Percentiles rank a stretch among this genome's conserved stretches.
phyloP scores from a whole-genome alignment of 53 echinoderm and acorn worm species.

The Temnopleurus reevesii region DNA sequence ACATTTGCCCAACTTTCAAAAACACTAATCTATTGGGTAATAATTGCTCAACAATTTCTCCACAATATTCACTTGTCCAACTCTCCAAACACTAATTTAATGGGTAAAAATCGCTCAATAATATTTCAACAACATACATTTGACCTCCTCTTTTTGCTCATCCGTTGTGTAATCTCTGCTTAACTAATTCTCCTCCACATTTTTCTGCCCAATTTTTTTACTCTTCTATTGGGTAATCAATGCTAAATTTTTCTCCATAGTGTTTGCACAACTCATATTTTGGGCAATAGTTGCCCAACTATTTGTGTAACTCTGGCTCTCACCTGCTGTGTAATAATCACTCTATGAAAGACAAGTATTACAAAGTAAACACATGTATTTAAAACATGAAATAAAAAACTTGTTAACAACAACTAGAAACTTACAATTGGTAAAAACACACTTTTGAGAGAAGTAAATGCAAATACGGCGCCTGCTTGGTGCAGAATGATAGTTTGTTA shows the following conservation, averaged over 20 bases:
- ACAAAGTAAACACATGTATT: constrained; percentile 15
- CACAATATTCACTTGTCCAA: background rate
- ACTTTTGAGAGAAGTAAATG: too few species aligned
- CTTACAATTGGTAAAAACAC: too few species aligned
- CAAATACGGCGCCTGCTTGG: too few species aligned
- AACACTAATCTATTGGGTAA: constrained; percentile 10
- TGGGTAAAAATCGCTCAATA: background rate
- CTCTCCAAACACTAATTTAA: background rate
- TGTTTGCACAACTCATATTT: too few species aligned
- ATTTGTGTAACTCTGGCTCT: background rate
- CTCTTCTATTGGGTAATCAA: background rate
- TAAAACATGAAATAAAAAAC: background rate
- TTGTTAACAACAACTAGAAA: background rate
- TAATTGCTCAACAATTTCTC: constrained; percentile 6
- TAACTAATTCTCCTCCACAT: too few species aligned
- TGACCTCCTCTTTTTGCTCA: background rate
- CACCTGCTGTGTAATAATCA: background rate
- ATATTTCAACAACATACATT: background rate
- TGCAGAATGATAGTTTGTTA: too few species aligned
- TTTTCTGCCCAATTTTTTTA: background rate
- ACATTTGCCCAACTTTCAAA: background rate
- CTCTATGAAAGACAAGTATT: background rate
- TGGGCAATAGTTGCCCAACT: too few species aligned
- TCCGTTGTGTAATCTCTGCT: too few species aligned
- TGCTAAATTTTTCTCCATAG: background rate